phyloP scores from a whole-genome alignment of 2,797 vertebrate species.

The Gobionotothen gibberifrons region DNA sequence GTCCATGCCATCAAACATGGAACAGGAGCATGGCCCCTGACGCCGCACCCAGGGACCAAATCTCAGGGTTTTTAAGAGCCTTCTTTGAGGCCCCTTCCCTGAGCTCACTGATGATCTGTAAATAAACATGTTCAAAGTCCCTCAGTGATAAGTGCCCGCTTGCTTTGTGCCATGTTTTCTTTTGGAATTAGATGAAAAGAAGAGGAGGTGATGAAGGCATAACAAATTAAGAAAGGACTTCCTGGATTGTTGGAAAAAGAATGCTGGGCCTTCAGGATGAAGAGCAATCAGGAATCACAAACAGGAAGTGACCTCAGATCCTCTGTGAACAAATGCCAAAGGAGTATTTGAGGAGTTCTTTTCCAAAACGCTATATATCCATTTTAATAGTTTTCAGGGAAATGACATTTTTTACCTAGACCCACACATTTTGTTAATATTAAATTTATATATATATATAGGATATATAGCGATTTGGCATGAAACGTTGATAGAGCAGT shows the following conservation, averaged over 20 bases:
- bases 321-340: constrained; percentile 41
- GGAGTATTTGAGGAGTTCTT: no score
- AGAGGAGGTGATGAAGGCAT: constrained; percentile 64
- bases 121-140: constrained; percentile 73
- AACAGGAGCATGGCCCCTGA: constrained; percentile 50
- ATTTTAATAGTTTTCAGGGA: no score
- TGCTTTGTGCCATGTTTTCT: constrained; percentile 38
- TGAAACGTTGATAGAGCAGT: no score
- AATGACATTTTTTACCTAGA: no score
- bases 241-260: constrained; percentile 72
- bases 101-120: constrained; percentile 68
- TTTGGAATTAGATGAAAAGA: constrained; percentile 49
- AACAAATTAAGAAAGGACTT: constrained; percentile 77
- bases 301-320: constrained; percentile 78
- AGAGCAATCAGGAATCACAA: constrained; percentile 63
- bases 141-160: constrained; percentile 54
- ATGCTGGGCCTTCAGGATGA: constrained; percentile 51
- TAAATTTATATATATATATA: no score
- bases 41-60: constrained; percentile 47
- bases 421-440: no score
- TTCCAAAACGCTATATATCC: no score
- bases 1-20: constrained; percentile 70
- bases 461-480: no score
- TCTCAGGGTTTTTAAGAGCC: constrained; percentile 50
- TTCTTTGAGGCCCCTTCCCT: constrained; percentile 57